Evolutionary conservation across 2,113 vertebrate species (phyloP), one percentile per base, ranked within the genome.

Genomic region (Pterocles orientalis): DNA sequence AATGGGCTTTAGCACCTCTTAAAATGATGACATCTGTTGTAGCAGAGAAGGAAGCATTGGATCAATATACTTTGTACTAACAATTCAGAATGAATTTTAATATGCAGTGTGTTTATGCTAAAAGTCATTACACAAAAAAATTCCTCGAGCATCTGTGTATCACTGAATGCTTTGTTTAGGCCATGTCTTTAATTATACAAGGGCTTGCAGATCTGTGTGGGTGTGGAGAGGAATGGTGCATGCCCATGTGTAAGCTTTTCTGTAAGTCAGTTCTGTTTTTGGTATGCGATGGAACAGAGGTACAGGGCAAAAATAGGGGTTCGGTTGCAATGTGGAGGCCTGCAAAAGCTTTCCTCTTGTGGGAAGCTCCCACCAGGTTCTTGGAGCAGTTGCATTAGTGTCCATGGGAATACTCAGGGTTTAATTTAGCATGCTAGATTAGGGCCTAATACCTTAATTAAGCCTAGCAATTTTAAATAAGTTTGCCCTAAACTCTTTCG

Each of bases 121-220:
- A 33, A 77, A 77, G 24, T 78, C 58, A 87, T 25, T 82, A 48
- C 34, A 58, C 45, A 34, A 28, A 82, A 88, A 47, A 82, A 58
- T 70, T 93, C 90, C 60, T 83, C 0, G 0, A 83, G 56, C 39
- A 58, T 92, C 66, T 92, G 33, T 53, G 58, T 62, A 65, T 96
- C 91, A 80, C 88, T 95, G 83, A 47, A 33, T 72, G 66, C 94
- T 96, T 94, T 95, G 88, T 96, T 94, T 89, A 69, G 88, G 65
- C 77, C n/a, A 4, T 54, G 58, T 88, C 79, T 94, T 93, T 80
- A 31, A 33, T 73, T 71, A 53, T 60, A 41, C 58, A 88, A 95
- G 66, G 66, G n/a, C 77, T 87, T 76, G 53, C 81, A 91, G 80
- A 93, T 68, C 86, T 77, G 12, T 61, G 36, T 69, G 94, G 45